phyloP scores from a whole-genome alignment of 2,113 vertebrate genomes.

The Gallinago paraguaiae region DNA sequence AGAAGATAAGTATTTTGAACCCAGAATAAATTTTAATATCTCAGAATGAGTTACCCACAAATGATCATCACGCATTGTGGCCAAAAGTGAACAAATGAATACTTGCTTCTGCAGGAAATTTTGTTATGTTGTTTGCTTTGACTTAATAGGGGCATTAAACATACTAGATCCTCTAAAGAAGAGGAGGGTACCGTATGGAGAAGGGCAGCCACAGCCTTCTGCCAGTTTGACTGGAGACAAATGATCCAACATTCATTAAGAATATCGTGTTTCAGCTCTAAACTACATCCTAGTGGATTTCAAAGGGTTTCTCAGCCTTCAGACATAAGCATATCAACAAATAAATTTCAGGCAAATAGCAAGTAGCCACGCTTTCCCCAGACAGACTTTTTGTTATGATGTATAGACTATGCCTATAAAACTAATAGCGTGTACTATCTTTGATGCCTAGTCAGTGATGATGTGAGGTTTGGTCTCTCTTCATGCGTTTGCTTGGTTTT shows the following conservation, averaged over 20 bases:
- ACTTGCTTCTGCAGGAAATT: background rate
- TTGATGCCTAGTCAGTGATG: background rate
- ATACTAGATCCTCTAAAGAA: background rate
- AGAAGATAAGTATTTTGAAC: background rate
- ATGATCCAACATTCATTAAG: background rate
- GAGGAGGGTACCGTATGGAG: background rate
- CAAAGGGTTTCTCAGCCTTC: background rate
- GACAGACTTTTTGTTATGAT: background rate
- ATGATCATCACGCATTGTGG: background rate
- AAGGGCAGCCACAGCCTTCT: background rate
- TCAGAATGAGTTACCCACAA: background rate
- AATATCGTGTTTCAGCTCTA: background rate
- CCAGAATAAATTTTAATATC: background rate
- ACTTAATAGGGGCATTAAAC: background rate
- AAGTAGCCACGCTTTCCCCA: background rate
- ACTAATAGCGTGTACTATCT: background rate
- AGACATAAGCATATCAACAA: background rate
- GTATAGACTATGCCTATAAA: background rate
- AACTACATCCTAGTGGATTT: background rate
- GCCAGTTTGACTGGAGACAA: background rate
- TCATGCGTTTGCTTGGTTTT: background rate
- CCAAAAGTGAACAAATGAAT: background rate
- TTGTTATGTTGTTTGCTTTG: background rate
- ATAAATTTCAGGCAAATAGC: background rate
- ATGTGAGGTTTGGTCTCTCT: background rate